These are phyloP conservation scores for Trichosurus vulpecula DNA, from an alignment of 2,797 vertebrate species.

Conservation along the genomic window DNA sequence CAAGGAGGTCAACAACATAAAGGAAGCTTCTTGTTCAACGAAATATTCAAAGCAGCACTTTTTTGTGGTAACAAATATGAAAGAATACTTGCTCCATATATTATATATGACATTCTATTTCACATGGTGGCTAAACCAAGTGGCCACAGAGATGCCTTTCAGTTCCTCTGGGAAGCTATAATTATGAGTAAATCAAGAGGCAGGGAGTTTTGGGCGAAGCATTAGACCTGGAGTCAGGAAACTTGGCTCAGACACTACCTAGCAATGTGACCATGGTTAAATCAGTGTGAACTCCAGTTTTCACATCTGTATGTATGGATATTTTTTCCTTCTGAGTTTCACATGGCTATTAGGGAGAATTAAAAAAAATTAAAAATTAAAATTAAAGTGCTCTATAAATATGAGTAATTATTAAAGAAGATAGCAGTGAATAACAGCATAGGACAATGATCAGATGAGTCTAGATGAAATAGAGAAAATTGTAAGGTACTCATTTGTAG, in stretches of 20 bases:
- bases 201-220: neutral
- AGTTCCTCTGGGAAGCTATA: neutral
- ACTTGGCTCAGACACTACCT: neutral
- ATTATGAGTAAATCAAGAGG: neutral
- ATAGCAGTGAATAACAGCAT: neutral
- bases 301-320: neutral
- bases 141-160: neutral
- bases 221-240: neutral
- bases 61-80: neutral
- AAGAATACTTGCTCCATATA: neutral
- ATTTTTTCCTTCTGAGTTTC: neutral
- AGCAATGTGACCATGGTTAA: neutral
- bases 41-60: neutral
- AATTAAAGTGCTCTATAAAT: neutral
- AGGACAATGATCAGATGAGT: neutral
- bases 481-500: neutral
- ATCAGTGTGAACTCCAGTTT: neutral
- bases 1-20: neutral
- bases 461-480: neutral
- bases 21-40: neutral
- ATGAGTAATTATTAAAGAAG: neutral
- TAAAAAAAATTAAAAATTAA: neutral
- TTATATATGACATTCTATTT: neutral
- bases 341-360: neutral
- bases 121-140: neutral